Conservation (phyloP, 2,113 vertebrate genomes). For the Procapra przewalskii region DNA sequence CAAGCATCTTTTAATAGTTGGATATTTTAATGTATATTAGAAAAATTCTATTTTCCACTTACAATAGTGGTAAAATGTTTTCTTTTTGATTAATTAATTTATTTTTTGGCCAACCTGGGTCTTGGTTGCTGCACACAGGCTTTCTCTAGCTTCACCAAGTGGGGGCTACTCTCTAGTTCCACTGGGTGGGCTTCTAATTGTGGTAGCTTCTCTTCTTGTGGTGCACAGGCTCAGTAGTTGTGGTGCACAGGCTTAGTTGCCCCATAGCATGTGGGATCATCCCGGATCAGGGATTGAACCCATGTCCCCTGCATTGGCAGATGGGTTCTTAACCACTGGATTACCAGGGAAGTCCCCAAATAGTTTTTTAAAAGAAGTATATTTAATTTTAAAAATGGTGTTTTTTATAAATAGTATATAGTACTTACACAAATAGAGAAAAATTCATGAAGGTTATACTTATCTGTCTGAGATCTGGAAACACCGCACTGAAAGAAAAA, state of each 20-base stretch:
- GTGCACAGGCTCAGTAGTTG: background rate
- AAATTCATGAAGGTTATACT: background rate
- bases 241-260: background rate
- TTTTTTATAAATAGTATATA: background rate
- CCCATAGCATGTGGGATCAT: background rate
- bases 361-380: background rate
- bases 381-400: background rate
- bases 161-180: background rate
- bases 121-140: background rate
- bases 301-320: background rate
- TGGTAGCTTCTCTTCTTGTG: background rate
- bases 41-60: constrained; percentile 5
- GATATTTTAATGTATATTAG: background rate
- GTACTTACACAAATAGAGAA: background rate
- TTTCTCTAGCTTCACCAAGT: background rate
- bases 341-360: background rate
- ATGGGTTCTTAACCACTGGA: background rate
- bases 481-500: background rate
- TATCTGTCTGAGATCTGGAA: background rate
- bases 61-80: background rate
- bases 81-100: background rate
- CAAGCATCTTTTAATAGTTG: constrained; percentile 9
- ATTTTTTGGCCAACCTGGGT: background rate
- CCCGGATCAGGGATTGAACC: background rate
- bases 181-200: background rate